Base-by-base conservation (phyloP, 37 sponge, comb jelly and placozoan species). In the Chondrilla cf. caribensis region DNA sequence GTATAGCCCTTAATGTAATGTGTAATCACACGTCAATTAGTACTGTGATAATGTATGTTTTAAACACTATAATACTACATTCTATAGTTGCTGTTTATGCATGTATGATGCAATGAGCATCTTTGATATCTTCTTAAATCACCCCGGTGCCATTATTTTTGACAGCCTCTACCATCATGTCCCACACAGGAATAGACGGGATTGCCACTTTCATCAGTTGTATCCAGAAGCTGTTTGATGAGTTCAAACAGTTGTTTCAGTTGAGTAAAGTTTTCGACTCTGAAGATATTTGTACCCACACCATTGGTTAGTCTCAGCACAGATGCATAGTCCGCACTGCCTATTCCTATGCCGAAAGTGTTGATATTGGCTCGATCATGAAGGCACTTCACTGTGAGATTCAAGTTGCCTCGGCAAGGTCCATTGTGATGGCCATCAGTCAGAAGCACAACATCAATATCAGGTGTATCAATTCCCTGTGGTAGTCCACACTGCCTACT, bases 381-480 rank as follows among this genome's bases (percentile, higher is more conserved):
- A 9, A 85, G 57, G 58, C 85, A 85, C 5, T 42, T 0, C 1
- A 85, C n/a, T 3, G 78, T 70, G 3, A 3, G 15, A 0, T 37
- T 32, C 7, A 85, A 28, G 0, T 44, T 32, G 43, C 25, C 15
- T 0, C 55, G 35, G 28, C 40, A 76, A 18, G 79, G 79, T 41
- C 77, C 85, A 78, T 85, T 85, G 22, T 58, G 58, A 2, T 28
- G 35, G 1, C 85, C 85, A 78, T 85, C 85, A 54, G 85, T 85
- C 38, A 85, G 54, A 32, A 54, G 58, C 32, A 85, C 79, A 41
- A 85, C 79, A 41, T 85, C 85, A 60, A 77, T 77, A 43, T 84
- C 76, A 1, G 60, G 60, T 33, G 62, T 29, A 43, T 22, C 29
- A 6, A 59, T 24, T 2, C 76, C 76, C 38, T 39, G 18, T 18